Conservation (phyloP, 2,797 vertebrate genomes). For the Eupleurogrammus muticus region DNA sequence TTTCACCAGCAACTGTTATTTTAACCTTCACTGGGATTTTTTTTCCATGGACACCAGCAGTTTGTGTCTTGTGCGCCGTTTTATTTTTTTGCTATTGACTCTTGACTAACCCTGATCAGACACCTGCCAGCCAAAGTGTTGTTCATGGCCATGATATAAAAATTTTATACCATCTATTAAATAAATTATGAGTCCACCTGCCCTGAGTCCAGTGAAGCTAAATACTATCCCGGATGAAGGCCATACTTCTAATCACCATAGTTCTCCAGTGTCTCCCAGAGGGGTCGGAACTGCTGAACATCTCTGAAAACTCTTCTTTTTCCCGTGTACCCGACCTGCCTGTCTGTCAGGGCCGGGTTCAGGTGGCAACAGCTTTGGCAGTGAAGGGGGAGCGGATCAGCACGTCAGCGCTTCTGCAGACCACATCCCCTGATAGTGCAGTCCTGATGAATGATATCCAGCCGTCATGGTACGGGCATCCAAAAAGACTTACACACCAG, state of each 20-base stretch:
- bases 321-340: constrained; percentile 40
- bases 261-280: constrained; percentile 23
- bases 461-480: constrained; percentile 51
- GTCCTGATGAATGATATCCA: constrained; percentile 72
- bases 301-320: constrained; percentile 25
- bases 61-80: background rate
- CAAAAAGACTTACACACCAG: constrained; percentile 58
- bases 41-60: background rate
- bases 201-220: background rate
- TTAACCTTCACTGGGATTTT: background rate
- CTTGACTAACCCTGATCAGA: too few relatives aligned
- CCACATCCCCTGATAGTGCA: constrained; percentile 61
- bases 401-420: constrained; percentile 71
- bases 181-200: constrained; percentile 10
- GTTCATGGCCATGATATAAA: too few relatives aligned
- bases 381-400: constrained; percentile 55
- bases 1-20: background rate
- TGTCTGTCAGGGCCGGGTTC: constrained; percentile 66
- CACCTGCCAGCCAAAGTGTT: too few relatives aligned
- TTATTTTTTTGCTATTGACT: background rate
- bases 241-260: constrained; percentile 8
- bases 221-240: constrained; percentile 10
- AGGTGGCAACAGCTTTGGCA: constrained; percentile 63
- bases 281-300: constrained; percentile 21
- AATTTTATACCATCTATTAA: background rate